phyloP scores from a whole-genome alignment of 2,888 invertebrate genomes.

The Carcina quercana region DNA sequence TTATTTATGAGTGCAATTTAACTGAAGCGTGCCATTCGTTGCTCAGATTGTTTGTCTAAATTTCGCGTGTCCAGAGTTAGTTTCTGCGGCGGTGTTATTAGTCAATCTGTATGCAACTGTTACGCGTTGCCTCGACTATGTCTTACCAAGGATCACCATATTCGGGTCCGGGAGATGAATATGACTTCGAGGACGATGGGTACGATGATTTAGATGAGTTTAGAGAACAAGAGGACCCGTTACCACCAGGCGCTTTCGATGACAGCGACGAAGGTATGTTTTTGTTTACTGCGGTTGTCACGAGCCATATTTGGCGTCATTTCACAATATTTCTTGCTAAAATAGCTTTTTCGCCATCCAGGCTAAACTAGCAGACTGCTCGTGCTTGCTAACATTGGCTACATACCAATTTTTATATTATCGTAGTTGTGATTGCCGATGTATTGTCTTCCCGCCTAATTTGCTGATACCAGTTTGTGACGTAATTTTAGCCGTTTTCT shows the following conservation, averaged over 20 bases:
- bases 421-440: too few species aligned
- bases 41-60: conserved; percentile 31
- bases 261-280: conserved; percentile 73
- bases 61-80: conserved; percentile 41
- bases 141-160: conserved; percentile 80
- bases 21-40: conserved; percentile 39
- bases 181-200: conserved; percentile 82
- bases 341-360: too few species aligned
- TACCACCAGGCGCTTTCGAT: conserved; percentile 73
- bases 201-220: conserved; percentile 82
- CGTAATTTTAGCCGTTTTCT: conserved; percentile 47
- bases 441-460: conserved; percentile 53
- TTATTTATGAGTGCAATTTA: conserved; percentile 60
- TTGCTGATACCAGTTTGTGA: conserved; percentile 37
- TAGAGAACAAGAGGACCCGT: conserved; percentile 75
- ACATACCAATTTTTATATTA: too few species aligned
- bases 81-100: conserved; percentile 55
- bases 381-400: too few species aligned
- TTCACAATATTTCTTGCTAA: conserved; percentile 26
- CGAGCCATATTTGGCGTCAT: conserved; percentile 42
- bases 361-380: too few species aligned
- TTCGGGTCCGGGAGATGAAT: conserved; percentile 81
- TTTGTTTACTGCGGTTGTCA: conserved; percentile 55
- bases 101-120: conserved; percentile 72
- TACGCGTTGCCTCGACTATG: conserved; percentile 75